Base-by-base conservation (phyloP, 1,140 invertebrate species). In the Trichonephila inaurata region DNA sequence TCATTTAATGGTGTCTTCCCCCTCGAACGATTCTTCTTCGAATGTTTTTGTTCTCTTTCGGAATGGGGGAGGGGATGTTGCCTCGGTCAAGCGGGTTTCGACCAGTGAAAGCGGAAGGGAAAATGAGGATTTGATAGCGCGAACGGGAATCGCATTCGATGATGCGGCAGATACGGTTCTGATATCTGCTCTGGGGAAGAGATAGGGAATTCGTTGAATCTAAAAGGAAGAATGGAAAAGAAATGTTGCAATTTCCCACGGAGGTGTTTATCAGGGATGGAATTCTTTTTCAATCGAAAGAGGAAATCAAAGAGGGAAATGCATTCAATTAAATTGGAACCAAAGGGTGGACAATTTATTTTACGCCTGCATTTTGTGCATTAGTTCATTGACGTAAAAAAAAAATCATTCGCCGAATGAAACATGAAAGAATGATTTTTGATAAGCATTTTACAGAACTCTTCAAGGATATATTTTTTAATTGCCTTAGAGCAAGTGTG, bases 1-100 rank as follows among this genome's bases (percentile, higher is more conserved):
- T 77, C 28, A 77, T 77, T 77, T 77, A 77, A 77, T 77, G 72
- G 72, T 77, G 72, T 77, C 72, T 77, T 77, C 72, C 72, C 24
- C 21, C 10, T 24, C 10, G 24, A 0, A 3, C 8, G 8, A 69
- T 69, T 69, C 66, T 77, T 77, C 72, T 77, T 28, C 33, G 6
- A 77, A 33, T 33, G 72, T 28, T 77, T 77, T 77, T 77, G 72
- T 77, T 77, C 72, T 19, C 72, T 40, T 77, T 33, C 28, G 28
- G 72, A 40, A 28, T 40, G 72, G 33, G 33, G 62, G 62, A 18
- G 28, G 72, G 69, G 7, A 5, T 28, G 28, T 14, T 33, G 72
- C 33, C 33, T 24, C 72, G 72, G 72, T 77, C 72, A 77, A 77
- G 72, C 72, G 72, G 28, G 72, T 77, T 77, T 77, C 66, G 66